Conservation (phyloP, 1,140 invertebrate genomes). For the Aphidius ervi region DNA sequence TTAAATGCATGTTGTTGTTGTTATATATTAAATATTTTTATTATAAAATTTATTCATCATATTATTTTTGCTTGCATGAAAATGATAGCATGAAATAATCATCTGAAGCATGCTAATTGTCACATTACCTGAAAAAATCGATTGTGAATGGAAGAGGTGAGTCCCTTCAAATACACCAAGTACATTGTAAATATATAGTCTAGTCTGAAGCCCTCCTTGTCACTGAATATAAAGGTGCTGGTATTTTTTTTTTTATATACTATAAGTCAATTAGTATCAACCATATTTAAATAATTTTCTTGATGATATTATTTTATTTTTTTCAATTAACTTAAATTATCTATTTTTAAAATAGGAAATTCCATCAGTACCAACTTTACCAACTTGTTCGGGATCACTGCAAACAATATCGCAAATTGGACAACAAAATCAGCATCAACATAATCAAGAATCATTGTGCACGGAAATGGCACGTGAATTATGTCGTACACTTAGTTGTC, state of each 20-base stretch:
- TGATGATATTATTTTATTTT: slow-evolving; percentile 8
- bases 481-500: slow-evolving; percentile 71
- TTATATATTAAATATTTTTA: too few species aligned
- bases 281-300: neutral
- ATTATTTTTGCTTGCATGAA: slow-evolving; percentile 21
- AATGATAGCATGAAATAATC: slow-evolving; percentile 47
- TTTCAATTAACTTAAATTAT: neutral
- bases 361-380: slow-evolving; percentile 29
- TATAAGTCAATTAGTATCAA: slow-evolving; percentile 11
- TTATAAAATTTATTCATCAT: too few species aligned
- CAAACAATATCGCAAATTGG: slow-evolving; percentile 46
- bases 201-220: slow-evolving; percentile 13
- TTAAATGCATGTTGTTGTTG: too few species aligned
- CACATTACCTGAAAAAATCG: slow-evolving; percentile 2
- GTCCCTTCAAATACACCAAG: slow-evolving; percentile 15
- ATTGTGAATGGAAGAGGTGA: slow-evolving; percentile 16
- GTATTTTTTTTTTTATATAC: neutral
- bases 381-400: slow-evolving; percentile 43
- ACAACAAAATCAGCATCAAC: slow-evolving; percentile 36
- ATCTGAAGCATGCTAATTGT: slow-evolving; percentile 38
- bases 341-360: slow-evolving; percentile 25
- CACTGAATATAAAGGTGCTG: neutral
- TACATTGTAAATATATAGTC: slow-evolving; percentile 10
- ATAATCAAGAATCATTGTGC: slow-evolving; percentile 70
- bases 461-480: slow-evolving; percentile 78